Base-by-base conservation (phyloP, 2,113 vertebrate genomes). In the Phaethon lepturus region DNA sequence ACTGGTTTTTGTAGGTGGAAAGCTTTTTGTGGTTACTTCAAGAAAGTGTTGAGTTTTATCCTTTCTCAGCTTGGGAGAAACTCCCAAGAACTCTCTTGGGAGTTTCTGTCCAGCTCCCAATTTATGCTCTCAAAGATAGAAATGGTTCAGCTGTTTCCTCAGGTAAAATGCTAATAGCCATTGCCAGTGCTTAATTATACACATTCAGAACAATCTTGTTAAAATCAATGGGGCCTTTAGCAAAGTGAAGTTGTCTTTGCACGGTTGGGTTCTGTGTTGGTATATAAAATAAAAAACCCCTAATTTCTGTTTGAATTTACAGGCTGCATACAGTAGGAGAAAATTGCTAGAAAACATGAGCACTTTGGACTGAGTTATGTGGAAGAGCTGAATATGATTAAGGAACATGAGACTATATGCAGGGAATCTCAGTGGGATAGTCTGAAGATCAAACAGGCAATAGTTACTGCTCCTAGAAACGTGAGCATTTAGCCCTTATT, bases 361-460 rank as follows among this genome's bases (percentile, higher is more conserved):
- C 83, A 78, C 69, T 97, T 97, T 45, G 93, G 92, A 59, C 88
- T 97, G 93, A 98, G 92, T 79, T 85, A 68, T 78, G 85, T 86
- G 67, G 98, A 98, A 86, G 96, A 98, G 90, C 11, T 95, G 33
- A 96, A 71, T 91, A 44, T 94, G 29, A 90, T 97, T 77, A 97
- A 97, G 76, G 96, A 98, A 59, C 59, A 87, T 24, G 96, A 98
- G 78, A 97, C 93, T 77, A 7, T 97, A 60, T 90, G 95, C 9
- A 26, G 83, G 80, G 84, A 96, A 35, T 95, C 95, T 74, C 98
- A 81, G 86, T 87, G 80, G 68, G 94, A 97, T 59, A 97, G 88
- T 74, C 84, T 96, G 50, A 85, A n/a, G 55, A 93, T 98, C 77
- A 96, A 97, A 94, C 62, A 96, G 95, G 80, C 71, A 55, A 17